These are phyloP conservation scores for Lasius platythorax DNA, from an alignment of 2,888 invertebrate species.

Conservation along the genomic window DNA sequence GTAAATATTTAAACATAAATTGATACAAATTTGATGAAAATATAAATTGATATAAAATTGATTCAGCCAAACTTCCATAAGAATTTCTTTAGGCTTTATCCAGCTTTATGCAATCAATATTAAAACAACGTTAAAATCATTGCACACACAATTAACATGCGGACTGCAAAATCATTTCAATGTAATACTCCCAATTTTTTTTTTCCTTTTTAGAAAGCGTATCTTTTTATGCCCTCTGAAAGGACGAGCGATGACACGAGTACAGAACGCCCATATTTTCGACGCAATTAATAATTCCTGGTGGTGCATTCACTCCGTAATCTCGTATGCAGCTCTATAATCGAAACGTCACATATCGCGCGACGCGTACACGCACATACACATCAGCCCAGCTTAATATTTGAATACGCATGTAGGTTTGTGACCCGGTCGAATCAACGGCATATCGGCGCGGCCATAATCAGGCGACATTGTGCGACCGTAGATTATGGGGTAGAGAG, in stretches of 20 bases:
- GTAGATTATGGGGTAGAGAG: slow-evolving; percentile 81
- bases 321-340: slow-evolving; percentile 3
- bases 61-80: background rate
- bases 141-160: background rate
- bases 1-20: background rate
- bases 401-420: slow-evolving; percentile 81
- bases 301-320: slow-evolving; percentile 3
- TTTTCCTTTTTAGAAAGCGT: background rate
- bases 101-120: background rate
- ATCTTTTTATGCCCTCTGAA: background rate
- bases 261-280: background rate
- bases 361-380: slow-evolving; percentile 27
- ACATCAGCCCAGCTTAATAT: slow-evolving; percentile 72
- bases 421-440: slow-evolving; percentile 75
- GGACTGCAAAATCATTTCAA: background rate
- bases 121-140: background rate
- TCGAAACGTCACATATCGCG: slow-evolving; percentile 55
- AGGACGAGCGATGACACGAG: background rate
- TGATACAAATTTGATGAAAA: background rate
- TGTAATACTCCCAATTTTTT: background rate
- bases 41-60: background rate
- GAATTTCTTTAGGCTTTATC: background rate
- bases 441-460: slow-evolving; percentile 77
- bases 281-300: slow-evolving; percentile 28
- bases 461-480: slow-evolving; percentile 81